A percentile compares a stretch with the other conserved stretches of the same genome.
Conservation (phyloP, 2,888 invertebrate species). For the Lottia scabra region DNA sequence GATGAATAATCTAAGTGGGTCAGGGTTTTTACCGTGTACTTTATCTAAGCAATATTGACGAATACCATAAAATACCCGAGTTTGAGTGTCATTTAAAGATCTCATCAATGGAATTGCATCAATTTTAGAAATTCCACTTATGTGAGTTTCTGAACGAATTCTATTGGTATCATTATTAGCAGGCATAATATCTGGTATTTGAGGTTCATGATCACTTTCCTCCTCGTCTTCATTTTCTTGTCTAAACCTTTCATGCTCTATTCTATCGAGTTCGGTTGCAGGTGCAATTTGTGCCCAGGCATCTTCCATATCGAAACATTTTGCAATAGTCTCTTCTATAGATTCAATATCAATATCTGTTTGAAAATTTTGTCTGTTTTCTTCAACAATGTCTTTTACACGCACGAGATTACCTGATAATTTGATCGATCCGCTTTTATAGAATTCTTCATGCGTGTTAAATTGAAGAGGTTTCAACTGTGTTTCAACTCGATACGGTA, state of each 20-base stretch:
- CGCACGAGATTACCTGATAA: background rate
- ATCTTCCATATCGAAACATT: too few species aligned
- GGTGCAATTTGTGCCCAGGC: too few species aligned
- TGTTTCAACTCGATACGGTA: background rate
- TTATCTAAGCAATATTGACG: conserved; percentile 16
- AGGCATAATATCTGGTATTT: too few species aligned
- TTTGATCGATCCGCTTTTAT: background rate
- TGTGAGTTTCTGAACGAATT: background rate
- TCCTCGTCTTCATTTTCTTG: too few species aligned
- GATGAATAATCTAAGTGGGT: conserved; percentile 15
- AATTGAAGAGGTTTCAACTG: background rate
- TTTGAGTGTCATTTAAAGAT: conserved; percentile 18
- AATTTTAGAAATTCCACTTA: background rate
- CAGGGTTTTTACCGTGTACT: background rate
- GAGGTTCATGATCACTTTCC: too few species aligned
- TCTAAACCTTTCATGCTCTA: too few species aligned
- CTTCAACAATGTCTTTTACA: background rate
- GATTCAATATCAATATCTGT: too few species aligned
- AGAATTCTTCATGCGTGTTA: conserved; percentile 1
- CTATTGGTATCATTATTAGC: background rate
- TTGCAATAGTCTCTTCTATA: too few species aligned
- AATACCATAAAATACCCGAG: conserved; percentile 14
- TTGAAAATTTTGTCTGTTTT: background rate
- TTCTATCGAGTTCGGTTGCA: too few species aligned
- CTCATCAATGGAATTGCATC: background rate